Evolutionary conservation across 2,888 invertebrate genomes (phyloP).

Genomic region (Pasiphila rectangulata): DNA sequence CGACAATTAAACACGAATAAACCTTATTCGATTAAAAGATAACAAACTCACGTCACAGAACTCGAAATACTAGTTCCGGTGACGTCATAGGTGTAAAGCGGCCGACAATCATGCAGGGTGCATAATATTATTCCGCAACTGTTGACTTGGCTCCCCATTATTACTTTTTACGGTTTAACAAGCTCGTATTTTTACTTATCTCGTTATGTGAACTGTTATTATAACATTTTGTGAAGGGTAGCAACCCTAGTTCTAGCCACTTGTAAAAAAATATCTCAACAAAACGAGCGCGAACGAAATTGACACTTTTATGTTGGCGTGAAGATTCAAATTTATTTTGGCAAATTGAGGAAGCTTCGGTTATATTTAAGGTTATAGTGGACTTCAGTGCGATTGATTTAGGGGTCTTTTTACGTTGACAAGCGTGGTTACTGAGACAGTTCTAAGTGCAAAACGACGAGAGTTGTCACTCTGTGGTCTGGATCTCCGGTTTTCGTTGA

Average conservation of each 20-base stretch:
- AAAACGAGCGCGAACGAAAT: constrained; percentile 1
- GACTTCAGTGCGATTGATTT: neutral
- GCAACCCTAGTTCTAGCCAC: constrained; percentile 41
- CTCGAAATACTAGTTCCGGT: constrained; percentile 3
- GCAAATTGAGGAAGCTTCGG: neutral
- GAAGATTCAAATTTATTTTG: constrained; percentile 5
- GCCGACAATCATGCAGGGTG: constrained; percentile 46
- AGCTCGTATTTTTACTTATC: constrained; percentile 79
- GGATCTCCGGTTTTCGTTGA: constrained; percentile 25
- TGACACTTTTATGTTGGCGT: constrained; percentile 4
- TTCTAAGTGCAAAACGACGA: constrained; percentile 14
- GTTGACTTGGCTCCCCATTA: constrained; percentile 77
- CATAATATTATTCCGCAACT: constrained; percentile 62
- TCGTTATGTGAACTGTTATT: constrained; percentile 75
- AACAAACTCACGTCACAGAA: neutral
- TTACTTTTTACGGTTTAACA: constrained; percentile 81
- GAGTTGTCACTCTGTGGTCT: constrained; percentile 34
- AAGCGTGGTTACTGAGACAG: neutral
- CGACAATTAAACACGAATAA: neutral
- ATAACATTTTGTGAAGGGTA: constrained; percentile 61
- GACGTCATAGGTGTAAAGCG: constrained; percentile 18
- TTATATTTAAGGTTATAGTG: neutral
- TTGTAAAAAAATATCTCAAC: neutral
- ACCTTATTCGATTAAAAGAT: neutral
- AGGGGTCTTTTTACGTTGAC: constrained; percentile 3